A percentile compares a stretch with the other conserved stretches of the same genome.
Evolutionary conservation across 2,797 vertebrate species (phyloP).

Genomic region (Cossypha polioptera): DNA sequence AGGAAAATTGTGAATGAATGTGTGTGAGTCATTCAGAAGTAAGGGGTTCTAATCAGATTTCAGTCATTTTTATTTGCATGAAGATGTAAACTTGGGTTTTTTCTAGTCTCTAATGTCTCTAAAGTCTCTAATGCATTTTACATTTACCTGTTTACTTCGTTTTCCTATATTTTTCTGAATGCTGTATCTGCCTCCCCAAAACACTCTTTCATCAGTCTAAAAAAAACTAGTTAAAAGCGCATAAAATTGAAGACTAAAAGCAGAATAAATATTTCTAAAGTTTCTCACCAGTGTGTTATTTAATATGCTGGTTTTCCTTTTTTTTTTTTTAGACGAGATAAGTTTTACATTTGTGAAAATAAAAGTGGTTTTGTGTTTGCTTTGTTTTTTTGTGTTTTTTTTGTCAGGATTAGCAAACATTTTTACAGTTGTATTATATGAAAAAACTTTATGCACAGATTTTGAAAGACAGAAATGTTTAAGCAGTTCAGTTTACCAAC

Average conservation of each 20-base stretch:
- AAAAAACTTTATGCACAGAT: background rate
- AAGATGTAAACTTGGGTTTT: background rate
- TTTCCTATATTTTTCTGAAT: background rate
- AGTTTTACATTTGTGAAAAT: background rate
- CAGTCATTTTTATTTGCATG: background rate
- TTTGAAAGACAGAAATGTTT: background rate
- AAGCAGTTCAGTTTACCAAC: background rate
- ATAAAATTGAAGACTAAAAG: background rate
- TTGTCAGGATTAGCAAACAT: background rate
- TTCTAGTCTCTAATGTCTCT: background rate
- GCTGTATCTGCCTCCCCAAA: background rate
- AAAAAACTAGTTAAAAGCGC: background rate
- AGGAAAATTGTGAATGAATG: background rate
- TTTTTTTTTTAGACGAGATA: background rate
- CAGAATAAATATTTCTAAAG: background rate
- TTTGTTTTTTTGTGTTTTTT: accelerated
- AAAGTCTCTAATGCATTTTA: background rate
- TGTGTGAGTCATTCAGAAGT: background rate
- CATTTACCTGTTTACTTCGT: background rate
- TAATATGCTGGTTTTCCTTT: background rate
- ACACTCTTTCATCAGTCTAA: background rate
- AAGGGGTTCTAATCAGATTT: background rate
- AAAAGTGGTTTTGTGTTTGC: background rate
- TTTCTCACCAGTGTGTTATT: background rate
- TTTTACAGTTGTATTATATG: background rate